Evolutionary conservation across 2,113 vertebrate genomes (phyloP).

Genomic region (Neodontobutis hainanensis): DNA sequence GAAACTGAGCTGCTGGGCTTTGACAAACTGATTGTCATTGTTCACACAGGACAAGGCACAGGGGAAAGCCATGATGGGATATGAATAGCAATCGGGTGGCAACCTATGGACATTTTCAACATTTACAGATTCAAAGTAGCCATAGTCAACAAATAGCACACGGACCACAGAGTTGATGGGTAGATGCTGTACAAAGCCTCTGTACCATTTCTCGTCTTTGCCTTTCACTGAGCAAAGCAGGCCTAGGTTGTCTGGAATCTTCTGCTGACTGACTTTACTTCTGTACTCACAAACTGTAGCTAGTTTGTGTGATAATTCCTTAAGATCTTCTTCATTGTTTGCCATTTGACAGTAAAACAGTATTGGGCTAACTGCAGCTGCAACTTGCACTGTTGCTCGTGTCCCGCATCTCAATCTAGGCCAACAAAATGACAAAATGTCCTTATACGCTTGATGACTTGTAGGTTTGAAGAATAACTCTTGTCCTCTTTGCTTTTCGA

Average conservation of each 20-base stretch:
- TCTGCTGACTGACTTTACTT: conserved; percentile 46
- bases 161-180: conserved; percentile 78
- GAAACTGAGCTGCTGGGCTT: conserved; percentile 75
- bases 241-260: conserved; percentile 78
- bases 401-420: conserved; percentile 76
- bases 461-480: conserved; percentile 51
- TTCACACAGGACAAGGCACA: conserved; percentile 81
- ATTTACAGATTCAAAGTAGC: conserved; percentile 82
- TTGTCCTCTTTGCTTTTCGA: conserved; percentile 60
- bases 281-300: conserved; percentile 72
- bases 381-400: conserved; percentile 79
- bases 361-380: conserved; percentile 78
- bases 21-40: conserved; percentile 61
- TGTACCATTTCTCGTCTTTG: conserved; percentile 85
- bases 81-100: conserved; percentile 77
- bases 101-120: conserved; percentile 80
- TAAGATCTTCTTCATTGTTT: conserved; percentile 77
- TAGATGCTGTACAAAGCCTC: conserved; percentile 86
- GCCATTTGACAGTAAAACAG: conserved; percentile 88
- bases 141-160: conserved; percentile 91
- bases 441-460: conserved; percentile 62
- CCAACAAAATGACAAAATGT: conserved; percentile 75
- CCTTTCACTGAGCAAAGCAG: conserved; percentile 86
- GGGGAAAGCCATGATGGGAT: conserved; percentile 84
- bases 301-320: conserved; percentile 80